Base-by-base conservation (phyloP, 2,888 invertebrate species). In the Zeuzera pyrina region DNA sequence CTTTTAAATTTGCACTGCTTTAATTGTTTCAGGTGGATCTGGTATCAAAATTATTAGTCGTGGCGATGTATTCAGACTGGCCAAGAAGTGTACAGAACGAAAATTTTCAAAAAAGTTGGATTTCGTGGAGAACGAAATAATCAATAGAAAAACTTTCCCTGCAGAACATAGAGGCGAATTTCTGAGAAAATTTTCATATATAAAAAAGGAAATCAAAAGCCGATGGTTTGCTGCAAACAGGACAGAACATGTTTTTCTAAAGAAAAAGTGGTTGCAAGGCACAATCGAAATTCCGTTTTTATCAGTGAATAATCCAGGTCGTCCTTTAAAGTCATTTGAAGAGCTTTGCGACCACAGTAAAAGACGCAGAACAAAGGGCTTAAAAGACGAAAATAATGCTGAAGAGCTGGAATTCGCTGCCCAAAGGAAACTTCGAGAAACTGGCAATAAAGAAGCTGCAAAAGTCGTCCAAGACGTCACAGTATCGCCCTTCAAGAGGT, bases 121-220 rank as follows among this genome's bases (percentile, higher is more conserved):
- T n/a, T n/a, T n/a, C n/a, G n/a, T n/a, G n/a, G n/a, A n/a, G n/a
- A n/a, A n/a, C n/a, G n/a, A n/a, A n/a, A n/a, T n/a, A n/a, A n/a
- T n/a, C n/a, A n/a, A n/a, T n/a, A n/a, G n/a, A n/a, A n/a, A n/a
- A n/a, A n/a, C n/a, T n/a, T n/a, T n/a, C n/a, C n/a, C n/a, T n/a
- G n/a, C n/a, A n/a, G n/a, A n/a, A n/a, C n/a, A n/a, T n/a, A n/a
- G n/a, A n/a, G n/a, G n/a, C n/a, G n/a, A n/a, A n/a, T n/a, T n/a
- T n/a, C n/a, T n/a, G n/a, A n/a, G n/a, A n/a, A n/a, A n/a, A n/a
- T n/a, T n/a, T n/a, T n/a, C n/a, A n/a, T n/a, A 28, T 14, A 27
- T 32, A 27, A 32, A 32, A 27, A 21, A 21, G 13, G 27, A 32
- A 32, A 14, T 32, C 14, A 26, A 32, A 15, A 27, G 21, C 10